phyloP scores from a whole-genome alignment of 2,113 vertebrate genomes.

The Pristiophorus japonicus region DNA sequence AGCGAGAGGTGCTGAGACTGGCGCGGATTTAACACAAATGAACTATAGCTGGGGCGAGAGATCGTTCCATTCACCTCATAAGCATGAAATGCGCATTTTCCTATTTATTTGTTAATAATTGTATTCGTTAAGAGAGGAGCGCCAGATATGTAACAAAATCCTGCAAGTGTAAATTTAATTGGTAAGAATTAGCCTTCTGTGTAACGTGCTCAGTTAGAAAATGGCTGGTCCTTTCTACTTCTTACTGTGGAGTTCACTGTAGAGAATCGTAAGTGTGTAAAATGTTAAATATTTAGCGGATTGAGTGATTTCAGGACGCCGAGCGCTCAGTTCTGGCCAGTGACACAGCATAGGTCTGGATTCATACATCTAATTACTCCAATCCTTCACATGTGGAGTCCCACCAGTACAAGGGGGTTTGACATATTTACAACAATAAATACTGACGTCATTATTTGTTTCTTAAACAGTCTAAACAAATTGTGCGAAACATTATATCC shows the following conservation, averaged over 20 bases:
- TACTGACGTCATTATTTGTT: neutral
- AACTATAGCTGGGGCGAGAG: neutral
- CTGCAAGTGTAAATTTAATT: neutral
- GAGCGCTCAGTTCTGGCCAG: too few species aligned
- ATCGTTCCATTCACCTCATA: too few species aligned
- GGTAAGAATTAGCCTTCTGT: neutral
- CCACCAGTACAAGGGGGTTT: neutral
- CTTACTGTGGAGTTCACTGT: neutral
- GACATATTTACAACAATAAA: neutral
- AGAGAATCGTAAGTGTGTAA: neutral
- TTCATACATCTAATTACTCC: neutral
- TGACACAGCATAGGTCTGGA: neutral
- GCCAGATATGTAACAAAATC: neutral
- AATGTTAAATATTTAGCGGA: neutral
- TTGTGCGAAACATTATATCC: neutral
- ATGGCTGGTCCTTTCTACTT: too few species aligned
- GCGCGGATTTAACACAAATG: neutral
- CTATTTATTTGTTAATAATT: neutral
- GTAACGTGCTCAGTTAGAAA: neutral
- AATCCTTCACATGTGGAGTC: neutral
- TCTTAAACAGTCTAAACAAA: neutral
- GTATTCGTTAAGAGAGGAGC: neutral
- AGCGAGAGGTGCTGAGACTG: neutral
- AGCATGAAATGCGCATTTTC: neutral
- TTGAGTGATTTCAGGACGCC: neutral